A percentile compares a stretch with the other conserved stretches of the same genome.
Evolutionary conservation across 2,797 vertebrate genomes (phyloP).

Genomic region (Labeo calbasu): DNA sequence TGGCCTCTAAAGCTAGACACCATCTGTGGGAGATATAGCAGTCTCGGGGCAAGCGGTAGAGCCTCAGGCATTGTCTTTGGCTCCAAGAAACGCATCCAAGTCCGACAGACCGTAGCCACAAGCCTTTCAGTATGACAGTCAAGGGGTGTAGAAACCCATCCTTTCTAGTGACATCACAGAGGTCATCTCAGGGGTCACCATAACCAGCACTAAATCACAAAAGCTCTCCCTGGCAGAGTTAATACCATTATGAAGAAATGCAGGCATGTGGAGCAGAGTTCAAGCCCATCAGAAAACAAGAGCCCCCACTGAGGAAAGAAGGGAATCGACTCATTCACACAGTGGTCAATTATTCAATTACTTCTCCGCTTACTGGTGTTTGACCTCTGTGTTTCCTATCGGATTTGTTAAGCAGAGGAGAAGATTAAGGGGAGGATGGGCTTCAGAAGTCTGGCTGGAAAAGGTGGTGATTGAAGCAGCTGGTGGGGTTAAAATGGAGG

Average conservation of each 20-base stretch:
- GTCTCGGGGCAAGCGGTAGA: constrained; percentile 47
- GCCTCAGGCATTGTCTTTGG: constrained; percentile 51
- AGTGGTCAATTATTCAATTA: constrained; percentile 74
- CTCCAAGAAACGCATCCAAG: constrained; percentile 1
- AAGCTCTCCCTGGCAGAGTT: constrained; percentile 59
- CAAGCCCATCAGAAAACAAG: constrained; percentile 65
- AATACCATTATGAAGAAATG: constrained; percentile 70
- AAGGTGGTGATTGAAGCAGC: constrained; percentile 21
- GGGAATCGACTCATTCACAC: constrained; percentile 69
- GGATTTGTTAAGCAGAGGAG: constrained; percentile 62
- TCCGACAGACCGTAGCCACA: constrained; percentile 44
- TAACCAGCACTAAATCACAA: constrained; percentile 62
- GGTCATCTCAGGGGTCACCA: constrained; percentile 67
- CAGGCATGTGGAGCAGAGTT: constrained; percentile 62
- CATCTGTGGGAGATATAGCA: constrained; percentile 65
- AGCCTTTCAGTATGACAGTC: constrained; percentile 61
- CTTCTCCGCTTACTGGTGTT: constrained; percentile 62
- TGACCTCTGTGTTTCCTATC: constrained; percentile 68
- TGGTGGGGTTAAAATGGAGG: constrained; percentile 42
- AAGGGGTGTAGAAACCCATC: constrained; percentile 29
- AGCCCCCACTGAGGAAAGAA: constrained; percentile 54
- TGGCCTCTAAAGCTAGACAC: constrained; percentile 61
- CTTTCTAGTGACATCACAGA: constrained; percentile 54
- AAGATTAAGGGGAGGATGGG: constrained; percentile 55
- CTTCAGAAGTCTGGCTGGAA: constrained; percentile 28